Base-by-base conservation (phyloP, 2,888 invertebrate species). In the Stegophylla sp. region DNA sequence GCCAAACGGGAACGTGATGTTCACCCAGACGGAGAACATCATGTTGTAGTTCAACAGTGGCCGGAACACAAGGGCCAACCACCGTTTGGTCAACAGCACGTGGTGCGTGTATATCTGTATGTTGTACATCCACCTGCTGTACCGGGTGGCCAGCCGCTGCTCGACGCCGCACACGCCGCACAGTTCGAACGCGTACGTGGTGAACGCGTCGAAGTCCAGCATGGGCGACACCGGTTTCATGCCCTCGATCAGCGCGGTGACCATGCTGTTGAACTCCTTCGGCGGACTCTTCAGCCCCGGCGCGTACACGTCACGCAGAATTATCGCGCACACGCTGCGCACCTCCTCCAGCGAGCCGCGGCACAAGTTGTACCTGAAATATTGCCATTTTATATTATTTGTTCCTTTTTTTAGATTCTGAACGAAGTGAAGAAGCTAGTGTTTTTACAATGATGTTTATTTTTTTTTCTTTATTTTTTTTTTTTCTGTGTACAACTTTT, bases 171-270 rank as follows among this genome's bases (percentile, higher is more conserved):
- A 88, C 0, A 91, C 88, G 28, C 88, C 89, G 0, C 90, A 89
- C 73, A 92, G 84, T 43, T 89, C 86, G 82, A 88, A 87, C 9
- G 90, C 89, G 84, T 89, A 89, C 84, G 88, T 90, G 17, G 91
- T 85, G 84, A 90, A 90, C 0, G 90, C 88, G 9, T 88, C 86
- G 0, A 90, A 88, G 9, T 92, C 87, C 0, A 93, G 87, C 51
- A 88, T 86, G 0, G 92, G 92, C 85, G 91, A 91, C 63, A 92
- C 87, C 4, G 89, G 89, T 91, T 91, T 92, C 85, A 94, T 86
- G 0, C 93, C 93, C 71, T 91, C 88, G 1, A 93, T 85, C 85
- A 94, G 87, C 0, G 90, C 89, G 0, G 85, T 86, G 0, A 92
- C 88, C 90, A 93, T 91, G 83, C 89, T 87, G 73, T 90, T 87